phyloP scores from a whole-genome alignment of 2,888 invertebrate genomes.

The Byasa hedistus region DNA sequence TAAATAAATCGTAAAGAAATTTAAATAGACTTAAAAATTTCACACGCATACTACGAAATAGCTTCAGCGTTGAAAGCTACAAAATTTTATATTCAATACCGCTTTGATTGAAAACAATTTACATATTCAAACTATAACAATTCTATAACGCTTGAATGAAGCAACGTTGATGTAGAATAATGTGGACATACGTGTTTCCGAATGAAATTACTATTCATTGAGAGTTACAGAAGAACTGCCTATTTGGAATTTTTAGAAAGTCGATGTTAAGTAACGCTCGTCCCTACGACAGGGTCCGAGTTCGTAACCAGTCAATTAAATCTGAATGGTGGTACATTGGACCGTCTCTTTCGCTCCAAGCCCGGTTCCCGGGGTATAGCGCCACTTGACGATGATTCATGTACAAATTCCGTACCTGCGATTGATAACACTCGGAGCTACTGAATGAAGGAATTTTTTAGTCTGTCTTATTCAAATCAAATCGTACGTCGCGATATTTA shows the following conservation, averaged over 20 bases:
- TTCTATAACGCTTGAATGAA: slow-evolving; percentile 21
- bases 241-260: slow-evolving; percentile 74
- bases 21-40: not conserved
- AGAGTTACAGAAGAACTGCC: slow-evolving; percentile 53
- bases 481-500: slow-evolving; percentile 1
- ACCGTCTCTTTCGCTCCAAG: slow-evolving; percentile 68
- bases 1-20: not conserved
- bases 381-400: slow-evolving; percentile 78
- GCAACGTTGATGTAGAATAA: slow-evolving; percentile 16
- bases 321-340: slow-evolving; percentile 70
- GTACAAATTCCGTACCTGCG: slow-evolving; percentile 75
- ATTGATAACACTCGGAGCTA: slow-evolving; percentile 74
- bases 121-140: slow-evolving; percentile 23
- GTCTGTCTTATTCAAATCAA: slow-evolving; percentile 46
- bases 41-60: not conserved
- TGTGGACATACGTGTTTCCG: slow-evolving; percentile 41
- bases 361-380: slow-evolving; percentile 65
- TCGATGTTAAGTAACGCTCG: slow-evolving; percentile 70
- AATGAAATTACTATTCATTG: slow-evolving; percentile 56
- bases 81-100: slow-evolving; percentile 8
- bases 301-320: slow-evolving; percentile 78
- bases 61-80: not conserved
- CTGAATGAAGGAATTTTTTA: slow-evolving; percentile 71
- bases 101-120: slow-evolving; percentile 12
- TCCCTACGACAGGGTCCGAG: slow-evolving; percentile 74